phyloP scores from a whole-genome alignment of 2,797 vertebrate species.

The Sebastes ruberrimus region DNA sequence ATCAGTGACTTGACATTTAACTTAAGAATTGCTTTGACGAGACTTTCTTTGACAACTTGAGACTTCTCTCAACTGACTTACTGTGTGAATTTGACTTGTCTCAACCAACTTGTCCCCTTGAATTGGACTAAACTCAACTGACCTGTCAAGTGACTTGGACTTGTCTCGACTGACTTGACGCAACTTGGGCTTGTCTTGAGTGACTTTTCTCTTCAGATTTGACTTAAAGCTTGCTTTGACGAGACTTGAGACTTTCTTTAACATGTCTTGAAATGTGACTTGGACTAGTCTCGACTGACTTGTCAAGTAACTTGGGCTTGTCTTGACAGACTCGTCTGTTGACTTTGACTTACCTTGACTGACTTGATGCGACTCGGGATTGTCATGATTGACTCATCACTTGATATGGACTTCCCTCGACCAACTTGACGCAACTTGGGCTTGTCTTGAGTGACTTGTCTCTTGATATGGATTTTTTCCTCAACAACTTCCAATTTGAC shows the following conservation, averaged over 20 bases:
- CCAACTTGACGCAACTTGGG: too few relatives aligned
- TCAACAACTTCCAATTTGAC: too few relatives aligned
- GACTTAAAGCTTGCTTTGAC: too few relatives aligned
- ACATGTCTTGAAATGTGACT: not conserved
- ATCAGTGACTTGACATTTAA: not conserved
- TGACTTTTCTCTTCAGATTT: too few relatives aligned
- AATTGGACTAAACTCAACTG: not conserved
- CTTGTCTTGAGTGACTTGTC: not conserved
- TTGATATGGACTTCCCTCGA: not conserved
- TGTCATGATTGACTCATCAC: not conserved
- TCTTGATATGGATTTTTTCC: too few relatives aligned
- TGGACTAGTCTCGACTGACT: not conserved
- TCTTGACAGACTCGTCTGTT: not conserved
- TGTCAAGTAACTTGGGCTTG: not conserved
- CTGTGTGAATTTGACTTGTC: not conserved
- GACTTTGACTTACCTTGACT: too few relatives aligned
- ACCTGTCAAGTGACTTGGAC: not conserved
- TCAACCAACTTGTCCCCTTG: not conserved
- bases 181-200: not conserved
- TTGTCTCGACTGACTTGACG: not conserved
- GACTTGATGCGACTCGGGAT: too few relatives aligned
- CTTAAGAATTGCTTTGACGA: not conserved
- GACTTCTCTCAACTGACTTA: not conserved
- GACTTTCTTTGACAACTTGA: not conserved
- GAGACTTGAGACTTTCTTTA: not conserved